Conservation (phyloP, 2,888 invertebrate genomes). For the Apotomis betuletana region DNA sequence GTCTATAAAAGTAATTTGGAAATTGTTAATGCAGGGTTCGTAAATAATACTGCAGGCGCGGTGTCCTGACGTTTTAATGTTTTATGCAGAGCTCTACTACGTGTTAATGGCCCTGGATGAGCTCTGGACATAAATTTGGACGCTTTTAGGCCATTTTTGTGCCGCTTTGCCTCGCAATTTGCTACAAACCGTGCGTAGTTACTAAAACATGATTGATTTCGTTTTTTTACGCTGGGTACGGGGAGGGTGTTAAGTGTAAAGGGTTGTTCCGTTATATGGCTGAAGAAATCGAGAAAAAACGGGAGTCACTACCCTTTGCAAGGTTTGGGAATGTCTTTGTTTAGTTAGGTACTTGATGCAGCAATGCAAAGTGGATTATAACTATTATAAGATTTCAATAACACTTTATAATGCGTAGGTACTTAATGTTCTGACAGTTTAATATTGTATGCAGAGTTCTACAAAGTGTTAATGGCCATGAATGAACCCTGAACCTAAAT, state of each 20-base stretch:
- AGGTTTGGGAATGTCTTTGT: too few species aligned
- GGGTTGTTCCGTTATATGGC: neutral
- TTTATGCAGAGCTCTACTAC: slow-evolving; percentile 76
- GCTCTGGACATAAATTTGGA: slow-evolving; percentile 72
- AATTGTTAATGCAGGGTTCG: slow-evolving; percentile 68
- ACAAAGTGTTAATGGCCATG: slow-evolving; percentile 76
- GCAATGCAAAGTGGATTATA: too few species aligned
- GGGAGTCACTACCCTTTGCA: too few species aligned
- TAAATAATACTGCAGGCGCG: slow-evolving; percentile 73
- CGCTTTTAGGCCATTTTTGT: slow-evolving; percentile 73
- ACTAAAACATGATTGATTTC: slow-evolving; percentile 34
- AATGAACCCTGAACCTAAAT: slow-evolving; percentile 75
- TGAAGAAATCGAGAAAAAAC: neutral
- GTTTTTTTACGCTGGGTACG: slow-evolving; percentile 11
- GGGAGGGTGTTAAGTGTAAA: neutral
- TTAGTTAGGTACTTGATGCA: too few species aligned
- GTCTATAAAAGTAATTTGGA: slow-evolving; percentile 68
- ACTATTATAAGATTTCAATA: too few species aligned
- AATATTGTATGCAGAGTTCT: slow-evolving; percentile 78
- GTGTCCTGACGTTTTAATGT: slow-evolving; percentile 75
- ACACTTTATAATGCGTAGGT: too few species aligned
- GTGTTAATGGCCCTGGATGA: slow-evolving; percentile 77
- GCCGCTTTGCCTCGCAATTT: slow-evolving; percentile 66
- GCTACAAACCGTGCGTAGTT: slow-evolving; percentile 50
- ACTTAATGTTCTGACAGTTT: slow-evolving; percentile 64